A percentile compares a stretch with the other conserved stretches of the same genome.
phyloP scores from a whole-genome alignment of 2,888 invertebrate genomes.

The Parascotia fuliginaria region DNA sequence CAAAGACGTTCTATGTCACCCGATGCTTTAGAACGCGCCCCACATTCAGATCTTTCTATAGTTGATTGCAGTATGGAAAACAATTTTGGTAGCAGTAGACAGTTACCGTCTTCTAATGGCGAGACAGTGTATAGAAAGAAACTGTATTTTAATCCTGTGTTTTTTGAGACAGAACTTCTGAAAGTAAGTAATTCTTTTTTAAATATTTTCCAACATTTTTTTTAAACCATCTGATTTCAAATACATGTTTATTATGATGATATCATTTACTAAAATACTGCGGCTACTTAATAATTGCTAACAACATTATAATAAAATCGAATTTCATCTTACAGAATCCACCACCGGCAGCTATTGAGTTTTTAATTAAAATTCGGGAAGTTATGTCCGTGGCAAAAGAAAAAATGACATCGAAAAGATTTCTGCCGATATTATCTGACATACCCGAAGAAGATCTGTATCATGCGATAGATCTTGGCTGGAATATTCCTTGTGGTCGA shows the following conservation, averaged over 20 bases:
- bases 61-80: slow-evolving; percentile 73
- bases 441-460: slow-evolving; percentile 92
- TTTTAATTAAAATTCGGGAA: slow-evolving; percentile 94
- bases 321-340: slow-evolving; percentile 88
- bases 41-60: slow-evolving; percentile 80
- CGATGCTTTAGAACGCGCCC: slow-evolving; percentile 75
- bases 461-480: slow-evolving; percentile 78
- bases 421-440: slow-evolving; percentile 90
- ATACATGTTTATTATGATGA: no score
- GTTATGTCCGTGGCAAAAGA: slow-evolving; percentile 95
- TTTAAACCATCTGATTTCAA: no score
- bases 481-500: slow-evolving; percentile 79
- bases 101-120: slow-evolving; percentile 67
- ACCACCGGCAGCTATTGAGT: slow-evolving; percentile 95
- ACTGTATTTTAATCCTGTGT: slow-evolving; percentile 95
- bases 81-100: slow-evolving; percentile 48
- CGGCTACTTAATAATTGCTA: not conserved
- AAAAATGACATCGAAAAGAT: slow-evolving; percentile 93
- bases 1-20: slow-evolving; percentile 75
- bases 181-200: no score
- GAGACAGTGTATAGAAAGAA: slow-evolving; percentile 88
- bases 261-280: no score
- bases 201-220: no score
- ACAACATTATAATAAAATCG: not conserved
- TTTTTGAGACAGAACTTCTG: slow-evolving; percentile 94